Conservation (phyloP, 2,113 vertebrate species). For the Capreolus pygargus region DNA sequence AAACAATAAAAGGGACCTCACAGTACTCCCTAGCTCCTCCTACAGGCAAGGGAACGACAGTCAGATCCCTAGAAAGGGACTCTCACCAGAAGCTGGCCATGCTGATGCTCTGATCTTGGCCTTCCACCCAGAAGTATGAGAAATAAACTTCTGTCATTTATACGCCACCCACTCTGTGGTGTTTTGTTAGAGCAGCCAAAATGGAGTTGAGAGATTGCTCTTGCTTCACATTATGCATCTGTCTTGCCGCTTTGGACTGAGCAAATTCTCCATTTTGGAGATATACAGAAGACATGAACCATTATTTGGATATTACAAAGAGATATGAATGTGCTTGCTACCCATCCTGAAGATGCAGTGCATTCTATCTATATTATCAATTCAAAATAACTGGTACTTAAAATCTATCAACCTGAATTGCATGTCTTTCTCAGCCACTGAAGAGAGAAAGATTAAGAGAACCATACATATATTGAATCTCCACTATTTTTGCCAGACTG, state of each 20-base stretch:
- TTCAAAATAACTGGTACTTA: not conserved
- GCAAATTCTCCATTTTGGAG: not conserved
- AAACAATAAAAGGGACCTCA: not conserved
- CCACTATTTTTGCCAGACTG: not conserved
- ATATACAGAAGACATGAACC: not conserved
- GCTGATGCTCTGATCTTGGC: not conserved
- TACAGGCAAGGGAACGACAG: accelerated
- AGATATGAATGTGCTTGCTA: not conserved
- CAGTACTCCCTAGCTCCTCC: not conserved
- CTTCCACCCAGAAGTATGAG: not conserved
- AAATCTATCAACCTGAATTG: not conserved
- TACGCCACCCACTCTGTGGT: not conserved
- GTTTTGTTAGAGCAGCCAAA: not conserved
- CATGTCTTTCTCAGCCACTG: not conserved
- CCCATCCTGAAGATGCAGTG: not conserved
- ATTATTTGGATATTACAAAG: not conserved
- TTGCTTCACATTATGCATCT: accelerated
- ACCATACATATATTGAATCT: accelerated
- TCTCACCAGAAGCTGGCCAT: not conserved
- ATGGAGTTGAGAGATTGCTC: accelerated
- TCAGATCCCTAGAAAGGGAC: not conserved
- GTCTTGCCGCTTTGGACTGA: not conserved
- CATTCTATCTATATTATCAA: not conserved
- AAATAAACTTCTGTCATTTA: not conserved
- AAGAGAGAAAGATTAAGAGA: not conserved